Base-by-base conservation (phyloP, 2,797 vertebrate genomes). In the Argyrosomus regius region DNA sequence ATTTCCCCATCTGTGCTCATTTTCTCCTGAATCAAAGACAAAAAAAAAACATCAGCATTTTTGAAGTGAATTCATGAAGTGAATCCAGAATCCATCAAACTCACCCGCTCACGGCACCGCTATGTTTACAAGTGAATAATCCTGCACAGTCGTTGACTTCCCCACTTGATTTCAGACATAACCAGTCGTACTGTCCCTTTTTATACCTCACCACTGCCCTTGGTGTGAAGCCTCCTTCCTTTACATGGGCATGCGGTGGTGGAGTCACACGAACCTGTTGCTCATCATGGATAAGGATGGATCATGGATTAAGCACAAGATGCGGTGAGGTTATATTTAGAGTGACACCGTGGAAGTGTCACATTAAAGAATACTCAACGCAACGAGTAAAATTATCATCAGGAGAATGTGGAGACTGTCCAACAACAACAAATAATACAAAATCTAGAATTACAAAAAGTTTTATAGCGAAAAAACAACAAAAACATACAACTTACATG, bases 1-100 rank as follows among this genome's bases (percentile, higher is more conserved):
- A 97, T 96, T 22, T 93, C 95, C 0, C 82, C 52, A 0, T 95
- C 96, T 0, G 71, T 53, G 50, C 84, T 91, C 90, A 90, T 90
- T 43, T 60, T 87, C 11, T 72, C 41, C 49, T 67, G 48, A 60
- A 66, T 70, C 28, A 48, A 53, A 84, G 8, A 53, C 20, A 52
- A 35, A 20, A n/a, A 17, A 5, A 31, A 24, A 66, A n/a, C 17
- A 20, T 46, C 28, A 28, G 17, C 56, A 6, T 49, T 16, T 11
- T 50, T 35, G n/a, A 18, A 35, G 22, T 41, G 3, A 1, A 10
- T 46, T 49, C 3, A 41, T n/a, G 6, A 20, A 22, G 20, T 9
- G 0, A 28, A 72, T 48, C 16, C 46, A 45, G 5, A 60, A 17
- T 8, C 17, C 4, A 9, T 39, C 4, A 6, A 26, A 79, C 86